Base-by-base conservation (phyloP, 2,797 vertebrate genomes). In the Sebastes jordani region DNA sequence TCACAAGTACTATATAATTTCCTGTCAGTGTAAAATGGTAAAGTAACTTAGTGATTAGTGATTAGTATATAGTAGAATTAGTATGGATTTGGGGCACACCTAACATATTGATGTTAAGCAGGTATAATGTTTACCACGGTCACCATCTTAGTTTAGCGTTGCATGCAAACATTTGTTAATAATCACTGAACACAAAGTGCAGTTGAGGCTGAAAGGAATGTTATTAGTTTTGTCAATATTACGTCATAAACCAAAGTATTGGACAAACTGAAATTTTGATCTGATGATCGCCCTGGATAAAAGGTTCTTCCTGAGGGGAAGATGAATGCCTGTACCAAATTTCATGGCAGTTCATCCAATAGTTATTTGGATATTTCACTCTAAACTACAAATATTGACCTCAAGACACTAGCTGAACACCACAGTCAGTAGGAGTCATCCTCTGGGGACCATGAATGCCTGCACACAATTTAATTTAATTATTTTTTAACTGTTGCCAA, bases 401-500 rank as follows among this genome's bases (percentile, higher is more conserved):
- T 64, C 4, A 14, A 20, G n/a, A 25, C 1, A 0, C 5, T 8
- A 34, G 25, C 13, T n/a, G 22, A 46, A 49, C 18, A 16, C 3
- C 4, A 61, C 11, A 30, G 11, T 61, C 7, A 18, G 36, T 42
- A 29, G 55, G 68, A 38, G n/a, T 59, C 34, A 29, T 29, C 55
- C 34, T 14, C 42, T 46, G 20, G 70, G 38, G 13, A 61, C 9
- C 58, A 62, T 25, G 13, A 52, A 60, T 14, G 42, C 16, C 42
- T 46, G 42, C 29, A 4, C 56, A 60, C 20, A 18, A 18, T 61
- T 16, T 18, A 0, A 46, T 6, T 38, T 38, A 14, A 38, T 38
- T 2, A 0, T 0, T 14, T 38, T 14, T 38, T 14, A 38, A 0
- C 36, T 38, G 36, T 38, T 46, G 42, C 0, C 42, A 46, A 7